Evolutionary conservation across 1,140 invertebrate genomes (phyloP).

Genomic region (Macrostomum lignano): DNA sequence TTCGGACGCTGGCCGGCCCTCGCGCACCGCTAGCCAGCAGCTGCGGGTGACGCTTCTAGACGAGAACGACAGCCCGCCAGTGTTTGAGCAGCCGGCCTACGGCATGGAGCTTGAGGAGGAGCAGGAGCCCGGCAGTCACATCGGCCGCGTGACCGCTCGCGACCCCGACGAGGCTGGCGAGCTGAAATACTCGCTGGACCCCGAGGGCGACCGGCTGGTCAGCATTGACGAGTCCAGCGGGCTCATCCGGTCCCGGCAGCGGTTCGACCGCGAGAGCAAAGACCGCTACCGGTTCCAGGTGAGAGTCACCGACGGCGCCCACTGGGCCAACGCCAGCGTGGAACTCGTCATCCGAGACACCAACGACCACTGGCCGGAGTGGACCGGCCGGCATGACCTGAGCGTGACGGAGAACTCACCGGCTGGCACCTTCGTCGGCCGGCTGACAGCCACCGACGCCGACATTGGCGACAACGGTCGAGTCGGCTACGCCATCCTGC

Average conservation of each 20-base stretch:
- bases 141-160: no score
- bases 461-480: constrained; percentile 17
- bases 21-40: no score
- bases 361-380: constrained; percentile 74
- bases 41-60: no score
- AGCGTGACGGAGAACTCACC: constrained; percentile 76
- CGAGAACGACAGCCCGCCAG: no score
- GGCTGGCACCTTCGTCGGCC: constrained; percentile 58
- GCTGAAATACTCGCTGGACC: no score
- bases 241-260: constrained; percentile 47
- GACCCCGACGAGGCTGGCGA: no score
- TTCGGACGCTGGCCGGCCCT: no score
- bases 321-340: constrained; percentile 47
- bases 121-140: no score
- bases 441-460: no score
- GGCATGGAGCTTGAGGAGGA: no score
- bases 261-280: constrained; percentile 52
- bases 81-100: no score
- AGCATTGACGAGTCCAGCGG: constrained; percentile 47
- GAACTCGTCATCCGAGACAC: constrained; percentile 55
- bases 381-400: constrained; percentile 57
- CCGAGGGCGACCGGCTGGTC: no score
- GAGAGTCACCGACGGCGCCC: constrained; percentile 52
- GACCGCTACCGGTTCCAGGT: constrained; percentile 47
- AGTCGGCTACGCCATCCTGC: constrained; percentile 7